A percentile compares a stretch with the other conserved stretches of the same genome.
Evolutionary conservation across 2,113 vertebrate species (phyloP).

Genomic region (Pygathrix nemaeus): DNA sequence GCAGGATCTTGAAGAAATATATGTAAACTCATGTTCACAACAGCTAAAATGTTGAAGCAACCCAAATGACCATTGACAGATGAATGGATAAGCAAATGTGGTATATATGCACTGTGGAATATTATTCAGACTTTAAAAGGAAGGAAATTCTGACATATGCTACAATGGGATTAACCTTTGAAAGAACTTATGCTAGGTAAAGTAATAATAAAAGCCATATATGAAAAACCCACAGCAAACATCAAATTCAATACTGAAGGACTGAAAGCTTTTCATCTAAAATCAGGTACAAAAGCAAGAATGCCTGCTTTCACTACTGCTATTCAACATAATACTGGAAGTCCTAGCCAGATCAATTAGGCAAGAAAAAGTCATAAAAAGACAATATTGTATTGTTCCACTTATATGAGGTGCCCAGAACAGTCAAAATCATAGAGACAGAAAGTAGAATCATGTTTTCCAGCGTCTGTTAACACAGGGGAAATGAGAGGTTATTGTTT

Average conservation of each 20-base stretch:
- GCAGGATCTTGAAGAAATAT: neutral
- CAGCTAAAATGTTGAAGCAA: neutral
- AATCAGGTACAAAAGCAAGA: too few relatives aligned
- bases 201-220: neutral
- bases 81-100: neutral
- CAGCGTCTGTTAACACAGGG: neutral
- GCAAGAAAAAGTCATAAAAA: neutral
- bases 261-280: too few relatives aligned
- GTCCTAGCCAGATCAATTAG: too few relatives aligned
- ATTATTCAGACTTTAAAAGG: neutral
- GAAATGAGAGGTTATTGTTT: neutral
- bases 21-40: neutral
- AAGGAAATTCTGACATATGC: neutral
- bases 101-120: neutral
- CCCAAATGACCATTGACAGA: neutral
- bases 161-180: neutral
- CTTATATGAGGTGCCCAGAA: neutral
- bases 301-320: too few relatives aligned
- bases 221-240: neutral
- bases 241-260: too few relatives aligned
- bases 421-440: neutral
- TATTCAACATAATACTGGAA: too few relatives aligned
- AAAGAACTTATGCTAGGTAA: neutral
- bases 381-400: neutral
- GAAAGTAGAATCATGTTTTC: neutral